A percentile compares a stretch with the other conserved stretches of the same genome.
phyloP scores from a whole-genome alignment of 2,888 invertebrate genomes.

The Drosophila gaucha region DNA sequence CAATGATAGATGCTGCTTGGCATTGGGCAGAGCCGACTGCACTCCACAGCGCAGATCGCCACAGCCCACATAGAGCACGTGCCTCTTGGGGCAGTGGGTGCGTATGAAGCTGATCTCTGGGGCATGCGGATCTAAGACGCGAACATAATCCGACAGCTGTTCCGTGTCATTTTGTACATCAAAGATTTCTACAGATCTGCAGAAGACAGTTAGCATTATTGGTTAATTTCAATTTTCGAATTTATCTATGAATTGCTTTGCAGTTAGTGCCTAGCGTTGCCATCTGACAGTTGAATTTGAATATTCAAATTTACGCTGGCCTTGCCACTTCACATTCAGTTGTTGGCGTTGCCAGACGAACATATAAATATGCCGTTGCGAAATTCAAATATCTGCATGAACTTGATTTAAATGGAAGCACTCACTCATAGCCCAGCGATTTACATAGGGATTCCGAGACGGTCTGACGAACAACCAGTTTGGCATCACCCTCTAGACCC shows the following conservation, averaged over 20 bases:
- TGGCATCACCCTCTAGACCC: slow-evolving; percentile 88
- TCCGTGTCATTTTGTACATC: slow-evolving; percentile 88
- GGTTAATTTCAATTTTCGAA: neutral
- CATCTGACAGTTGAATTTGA: neutral
- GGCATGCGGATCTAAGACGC: slow-evolving; percentile 92
- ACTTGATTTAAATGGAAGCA: slow-evolving; percentile 30
- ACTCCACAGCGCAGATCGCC: slow-evolving; percentile 91
- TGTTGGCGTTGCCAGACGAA: neutral
- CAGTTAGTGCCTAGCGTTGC: neutral
- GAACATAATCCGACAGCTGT: slow-evolving; percentile 89
- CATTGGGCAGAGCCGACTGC: slow-evolving; percentile 86
- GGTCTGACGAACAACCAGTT: slow-evolving; percentile 86
- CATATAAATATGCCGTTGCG: neutral
- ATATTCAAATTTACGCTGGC: neutral
- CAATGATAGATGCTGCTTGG: slow-evolving; percentile 85
- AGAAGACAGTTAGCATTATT: neutral
- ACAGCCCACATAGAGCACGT: slow-evolving; percentile 92
- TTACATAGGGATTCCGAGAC: slow-evolving; percentile 92
- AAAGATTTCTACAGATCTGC: slow-evolving; percentile 89
- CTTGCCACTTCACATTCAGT: neutral
- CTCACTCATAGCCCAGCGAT: slow-evolving; percentile 91
- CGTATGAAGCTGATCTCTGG: slow-evolving; percentile 92
- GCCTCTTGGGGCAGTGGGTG: slow-evolving; percentile 90
- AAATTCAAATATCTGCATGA: no score
- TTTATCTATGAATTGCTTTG: neutral